Conservation (phyloP, 2,888 invertebrate species). For the Hyposoter didymator region DNA sequence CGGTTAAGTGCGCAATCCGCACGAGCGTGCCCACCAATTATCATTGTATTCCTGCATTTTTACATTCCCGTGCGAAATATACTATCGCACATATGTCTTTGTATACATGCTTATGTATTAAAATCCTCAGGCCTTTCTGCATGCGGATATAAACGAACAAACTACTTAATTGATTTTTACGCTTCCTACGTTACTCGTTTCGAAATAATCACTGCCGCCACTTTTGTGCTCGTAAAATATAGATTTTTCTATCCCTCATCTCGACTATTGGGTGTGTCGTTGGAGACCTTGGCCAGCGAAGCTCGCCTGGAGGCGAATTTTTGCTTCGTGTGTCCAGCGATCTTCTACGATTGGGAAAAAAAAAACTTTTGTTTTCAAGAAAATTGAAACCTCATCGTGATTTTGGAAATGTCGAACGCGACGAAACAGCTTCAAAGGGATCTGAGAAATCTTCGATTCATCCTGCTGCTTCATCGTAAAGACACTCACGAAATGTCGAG, state of each 20-base stretch:
- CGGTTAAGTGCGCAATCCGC: conserved; percentile 65
- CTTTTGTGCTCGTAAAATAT: conserved; percentile 50
- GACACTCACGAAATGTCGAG: neutral
- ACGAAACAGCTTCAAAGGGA: too few species aligned
- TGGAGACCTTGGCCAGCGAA: conserved; percentile 7
- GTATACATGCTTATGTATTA: neutral
- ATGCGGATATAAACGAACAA: conserved; percentile 35
- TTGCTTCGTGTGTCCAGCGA: neutral
- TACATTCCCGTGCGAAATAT: neutral
- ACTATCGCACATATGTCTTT: conserved; percentile 3
- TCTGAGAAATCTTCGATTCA: neutral
- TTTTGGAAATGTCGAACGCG: too few species aligned
- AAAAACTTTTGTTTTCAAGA: neutral
- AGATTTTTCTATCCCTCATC: neutral
- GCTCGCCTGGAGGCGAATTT: neutral
- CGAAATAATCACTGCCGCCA: conserved; percentile 34
- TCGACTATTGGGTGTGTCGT: conserved; percentile 11
- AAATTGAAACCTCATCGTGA: neutral
- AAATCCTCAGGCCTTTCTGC: neutral
- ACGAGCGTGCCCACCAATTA: conserved; percentile 63
- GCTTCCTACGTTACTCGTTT: conserved; percentile 53
- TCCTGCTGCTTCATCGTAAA: neutral
- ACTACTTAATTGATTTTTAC: conserved; percentile 61
- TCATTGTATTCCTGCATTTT: conserved; percentile 19
- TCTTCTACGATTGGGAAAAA: neutral